Evolutionary conservation across 2,113 vertebrate species (phyloP).

Genomic region (Vimba vimba): DNA sequence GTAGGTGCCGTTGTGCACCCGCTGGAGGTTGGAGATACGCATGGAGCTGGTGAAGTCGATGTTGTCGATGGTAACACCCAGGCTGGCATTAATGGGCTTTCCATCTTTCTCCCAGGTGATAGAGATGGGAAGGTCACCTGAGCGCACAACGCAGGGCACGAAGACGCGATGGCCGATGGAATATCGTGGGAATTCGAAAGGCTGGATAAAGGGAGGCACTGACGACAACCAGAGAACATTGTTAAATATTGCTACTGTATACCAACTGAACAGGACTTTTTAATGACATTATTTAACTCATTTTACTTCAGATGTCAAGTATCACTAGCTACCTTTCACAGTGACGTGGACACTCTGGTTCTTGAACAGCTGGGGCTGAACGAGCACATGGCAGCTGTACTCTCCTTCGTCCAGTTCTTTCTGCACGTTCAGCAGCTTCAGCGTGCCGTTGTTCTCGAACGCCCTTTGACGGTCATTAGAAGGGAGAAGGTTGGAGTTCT

Average conservation of each 20-base stretch:
- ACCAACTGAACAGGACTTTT: neutral
- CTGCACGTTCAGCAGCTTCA: constrained; percentile 95
- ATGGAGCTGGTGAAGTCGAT: constrained; percentile 98
- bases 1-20: constrained; percentile 96
- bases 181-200: constrained; percentile 95
- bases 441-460: constrained; percentile 95
- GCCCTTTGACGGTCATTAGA: constrained; percentile 98
- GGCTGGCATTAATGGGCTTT: constrained; percentile 89
- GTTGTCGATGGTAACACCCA: constrained; percentile 97
- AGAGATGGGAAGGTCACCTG: constrained; percentile 94
- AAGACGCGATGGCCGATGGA: constrained; percentile 97
- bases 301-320: constrained; percentile 60
- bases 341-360: constrained; percentile 93
- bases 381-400: constrained; percentile 94
- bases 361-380: constrained; percentile 84
- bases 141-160: constrained; percentile 96
- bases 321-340: constrained; percentile 84
- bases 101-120: constrained; percentile 99
- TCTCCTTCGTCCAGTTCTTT: constrained; percentile 92
- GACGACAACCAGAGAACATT: constrained; percentile 45
- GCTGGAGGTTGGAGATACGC: constrained; percentile 94
- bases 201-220: constrained; percentile 97
- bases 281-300: neutral
- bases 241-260: constrained; percentile 1
- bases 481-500: constrained; percentile 95